Conservation (phyloP, 2,888 invertebrate species). For the Athrips mouffetella region DNA sequence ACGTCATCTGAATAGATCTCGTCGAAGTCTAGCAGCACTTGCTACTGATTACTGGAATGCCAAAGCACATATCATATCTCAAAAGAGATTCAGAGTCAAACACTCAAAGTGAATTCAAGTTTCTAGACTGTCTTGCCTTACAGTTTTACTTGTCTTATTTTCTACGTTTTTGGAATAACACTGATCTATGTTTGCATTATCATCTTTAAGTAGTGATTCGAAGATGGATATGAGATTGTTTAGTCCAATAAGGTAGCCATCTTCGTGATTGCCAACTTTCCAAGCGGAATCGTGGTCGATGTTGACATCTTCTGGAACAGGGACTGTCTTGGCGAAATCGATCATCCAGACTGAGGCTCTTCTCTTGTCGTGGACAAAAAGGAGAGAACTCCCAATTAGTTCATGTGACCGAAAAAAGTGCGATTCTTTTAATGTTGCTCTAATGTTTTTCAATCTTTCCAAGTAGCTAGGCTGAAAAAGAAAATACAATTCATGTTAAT, state of each 20-base stretch:
- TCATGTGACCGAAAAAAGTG: constrained; percentile 95
- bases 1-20: constrained; percentile 18
- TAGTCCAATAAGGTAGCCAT: constrained; percentile 95
- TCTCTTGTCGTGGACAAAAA: constrained; percentile 94
- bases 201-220: constrained; percentile 77
- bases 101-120: constrained; percentile 50
- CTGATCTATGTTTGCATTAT: constrained; percentile 62
- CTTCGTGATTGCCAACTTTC: constrained; percentile 97
- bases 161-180: constrained; percentile 37
- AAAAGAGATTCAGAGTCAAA: constrained; percentile 31
- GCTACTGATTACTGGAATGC: constrained; percentile 22
- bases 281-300: constrained; percentile 91
- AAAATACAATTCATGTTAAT: constrained; percentile 14
- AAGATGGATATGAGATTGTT: constrained; percentile 94
- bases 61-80: constrained; percentile 39
- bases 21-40: constrained; percentile 3
- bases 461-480: constrained; percentile 87
- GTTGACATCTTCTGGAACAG: constrained; percentile 83
- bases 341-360: constrained; percentile 97
- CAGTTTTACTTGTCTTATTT: constrained; percentile 53
- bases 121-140: constrained; percentile 60
- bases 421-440: constrained; percentile 89
- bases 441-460: constrained; percentile 90
- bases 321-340: constrained; percentile 97
- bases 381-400: constrained; percentile 94